Conservation (phyloP, 53 echinoderm and acorn worm species). For the Mesocentrotus franciscanus region DNA sequence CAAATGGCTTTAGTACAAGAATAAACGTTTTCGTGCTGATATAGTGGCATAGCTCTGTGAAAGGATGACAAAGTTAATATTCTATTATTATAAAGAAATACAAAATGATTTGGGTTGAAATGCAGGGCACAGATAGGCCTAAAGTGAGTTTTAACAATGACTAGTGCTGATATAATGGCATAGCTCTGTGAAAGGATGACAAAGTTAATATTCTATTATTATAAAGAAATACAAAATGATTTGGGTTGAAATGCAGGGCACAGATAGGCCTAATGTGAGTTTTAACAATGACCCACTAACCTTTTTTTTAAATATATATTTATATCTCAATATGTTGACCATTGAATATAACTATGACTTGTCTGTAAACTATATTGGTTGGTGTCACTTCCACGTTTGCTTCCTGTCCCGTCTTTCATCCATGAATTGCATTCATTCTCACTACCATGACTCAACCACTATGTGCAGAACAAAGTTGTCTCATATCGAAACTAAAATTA, state of each 20-base stretch:
- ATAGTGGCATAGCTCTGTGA: no score
- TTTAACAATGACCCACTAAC: background rate
- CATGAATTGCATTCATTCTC: constrained; percentile 8
- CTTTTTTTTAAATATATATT: background rate
- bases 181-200: background rate
- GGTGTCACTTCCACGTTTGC: constrained; percentile 16
- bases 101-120: background rate
- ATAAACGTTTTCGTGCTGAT: no score
- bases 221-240: background rate
- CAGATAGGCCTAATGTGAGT: background rate
- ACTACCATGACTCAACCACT: constrained; percentile 13
- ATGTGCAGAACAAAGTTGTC: background rate
- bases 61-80: background rate
- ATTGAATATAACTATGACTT: constrained; percentile 3
- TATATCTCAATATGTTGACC: background rate
- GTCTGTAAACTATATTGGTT: constrained; percentile 23
- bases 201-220: background rate
- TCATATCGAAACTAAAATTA: constrained; percentile 36
- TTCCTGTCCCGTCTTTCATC: constrained; percentile 6
- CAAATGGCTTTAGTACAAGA: no score
- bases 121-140: background rate
- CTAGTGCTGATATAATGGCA: no score
- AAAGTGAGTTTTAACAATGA: background rate
- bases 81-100: background rate
- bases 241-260: background rate